Conservation (phyloP, 1,140 invertebrate genomes). For the Eciton burchellii region DNA sequence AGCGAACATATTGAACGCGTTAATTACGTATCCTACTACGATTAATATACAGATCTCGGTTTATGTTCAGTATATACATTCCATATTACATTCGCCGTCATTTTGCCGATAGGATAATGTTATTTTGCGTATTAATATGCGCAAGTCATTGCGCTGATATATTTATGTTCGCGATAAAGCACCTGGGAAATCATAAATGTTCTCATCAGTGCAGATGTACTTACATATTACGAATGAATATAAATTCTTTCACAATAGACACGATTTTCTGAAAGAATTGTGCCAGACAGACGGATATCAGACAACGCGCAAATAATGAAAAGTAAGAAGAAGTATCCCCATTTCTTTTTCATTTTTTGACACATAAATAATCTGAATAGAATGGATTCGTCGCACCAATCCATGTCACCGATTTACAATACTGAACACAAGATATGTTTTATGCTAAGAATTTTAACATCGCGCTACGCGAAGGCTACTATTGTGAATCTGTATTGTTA, state of each 20-base stretch:
- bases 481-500: constrained; percentile 4
- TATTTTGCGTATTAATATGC: constrained; percentile 27
- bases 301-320: background rate
- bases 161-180: background rate
- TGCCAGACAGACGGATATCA: background rate
- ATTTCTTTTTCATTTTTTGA: background rate
- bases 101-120: constrained; percentile 1
- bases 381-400: background rate
- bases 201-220: background rate
- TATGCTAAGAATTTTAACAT: constrained; percentile 1
- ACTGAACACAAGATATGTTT: constrained; percentile 3
- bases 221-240: background rate
- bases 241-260: background rate
- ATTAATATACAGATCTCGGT: constrained; percentile 21
- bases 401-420: too few species aligned
- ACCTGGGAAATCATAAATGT: background rate
- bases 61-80: background rate
- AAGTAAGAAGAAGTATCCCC: background rate
- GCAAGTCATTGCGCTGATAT: background rate
- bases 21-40: background rate
- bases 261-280: background rate
- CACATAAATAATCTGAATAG: background rate
- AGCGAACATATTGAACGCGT: background rate
- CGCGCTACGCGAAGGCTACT: background rate
- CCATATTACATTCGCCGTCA: background rate